phyloP scores from a whole-genome alignment of 1,140 invertebrate species.

The Mylabris phalerata region DNA sequence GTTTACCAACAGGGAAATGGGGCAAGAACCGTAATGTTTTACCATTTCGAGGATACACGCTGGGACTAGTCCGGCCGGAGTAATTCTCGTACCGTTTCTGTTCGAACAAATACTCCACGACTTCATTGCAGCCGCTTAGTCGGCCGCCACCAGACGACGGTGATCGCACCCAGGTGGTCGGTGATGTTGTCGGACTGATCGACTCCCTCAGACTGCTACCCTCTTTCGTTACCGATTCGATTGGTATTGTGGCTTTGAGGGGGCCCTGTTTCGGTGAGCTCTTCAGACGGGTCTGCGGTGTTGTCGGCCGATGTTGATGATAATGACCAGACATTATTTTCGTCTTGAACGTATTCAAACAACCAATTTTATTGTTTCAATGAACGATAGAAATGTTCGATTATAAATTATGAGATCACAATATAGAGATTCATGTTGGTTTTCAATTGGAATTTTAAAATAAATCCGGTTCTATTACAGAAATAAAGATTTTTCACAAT shows the following conservation, averaged over 20 bases:
- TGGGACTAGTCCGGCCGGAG: slow-evolving; percentile 46
- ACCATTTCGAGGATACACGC: slow-evolving; percentile 23
- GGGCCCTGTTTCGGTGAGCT: slow-evolving; percentile 52
- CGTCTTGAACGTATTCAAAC: neutral
- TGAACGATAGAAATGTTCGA: no score
- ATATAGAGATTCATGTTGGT: no score
- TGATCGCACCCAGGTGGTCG: slow-evolving; percentile 58
- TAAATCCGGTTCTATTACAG: neutral
- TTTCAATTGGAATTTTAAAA: no score
- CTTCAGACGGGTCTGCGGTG: neutral
- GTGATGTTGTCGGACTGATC: slow-evolving; percentile 58
- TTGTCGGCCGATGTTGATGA: neutral
- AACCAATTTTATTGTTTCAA: neutral
- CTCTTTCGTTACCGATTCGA: slow-evolving; percentile 60
- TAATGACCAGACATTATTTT: neutral
- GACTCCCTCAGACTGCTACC: slow-evolving; percentile 53
- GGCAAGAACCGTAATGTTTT: neutral
- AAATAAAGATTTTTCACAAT: neutral
- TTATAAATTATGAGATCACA: no score
- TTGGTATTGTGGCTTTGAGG: slow-evolving; percentile 63
- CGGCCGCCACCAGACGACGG: slow-evolving; percentile 29
- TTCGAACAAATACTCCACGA: no score
- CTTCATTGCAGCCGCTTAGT: no score
- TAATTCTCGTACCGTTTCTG: neutral
- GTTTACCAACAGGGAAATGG: neutral